A percentile compares a stretch with the other conserved stretches of the same genome.
Conservation (phyloP, 2,113 vertebrate species). For the Eretmochelys imbricata region DNA sequence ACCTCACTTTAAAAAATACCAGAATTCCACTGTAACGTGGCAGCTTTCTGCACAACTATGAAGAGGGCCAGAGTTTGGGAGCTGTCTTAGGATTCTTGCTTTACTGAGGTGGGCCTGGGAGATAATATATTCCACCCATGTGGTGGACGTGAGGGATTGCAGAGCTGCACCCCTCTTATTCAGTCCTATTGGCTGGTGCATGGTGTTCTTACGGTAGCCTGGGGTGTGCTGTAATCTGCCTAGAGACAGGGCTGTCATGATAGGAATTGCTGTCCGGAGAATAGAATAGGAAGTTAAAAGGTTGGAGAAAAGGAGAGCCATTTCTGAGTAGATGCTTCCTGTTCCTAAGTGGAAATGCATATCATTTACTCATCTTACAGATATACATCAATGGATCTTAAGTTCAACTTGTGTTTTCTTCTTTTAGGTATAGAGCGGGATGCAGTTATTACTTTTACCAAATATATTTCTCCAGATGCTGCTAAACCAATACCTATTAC, state of each 20-base stretch:
- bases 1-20: not conserved
- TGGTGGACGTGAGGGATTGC: not conserved
- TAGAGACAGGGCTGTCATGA: not conserved
- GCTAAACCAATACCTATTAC: slow-evolving; percentile 95
- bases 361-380: not conserved
- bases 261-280: not conserved
- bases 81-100: not conserved
- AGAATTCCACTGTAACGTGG: not conserved
- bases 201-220: not conserved
- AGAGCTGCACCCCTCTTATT: not conserved
- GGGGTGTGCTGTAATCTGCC: not conserved
- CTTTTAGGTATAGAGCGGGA: slow-evolving; percentile 94
- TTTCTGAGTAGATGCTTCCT: not conserved
- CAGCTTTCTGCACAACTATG: not conserved
- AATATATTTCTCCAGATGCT: slow-evolving; percentile 98
- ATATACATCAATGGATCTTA: not conserved
- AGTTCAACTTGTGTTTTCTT: slow-evolving; percentile 42
- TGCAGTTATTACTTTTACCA: slow-evolving; percentile 97
- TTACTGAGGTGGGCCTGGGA: not conserved
- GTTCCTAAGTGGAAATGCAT: not conserved
- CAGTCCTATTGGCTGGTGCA: not conserved
- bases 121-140: not conserved
- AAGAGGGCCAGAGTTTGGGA: not conserved
- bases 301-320: not conserved
- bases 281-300: not conserved